Percentiles rank a stretch among this genome's conserved stretches.
Conservation (phyloP, 2,113 vertebrate genomes). For the Cebidichthys violaceus region DNA sequence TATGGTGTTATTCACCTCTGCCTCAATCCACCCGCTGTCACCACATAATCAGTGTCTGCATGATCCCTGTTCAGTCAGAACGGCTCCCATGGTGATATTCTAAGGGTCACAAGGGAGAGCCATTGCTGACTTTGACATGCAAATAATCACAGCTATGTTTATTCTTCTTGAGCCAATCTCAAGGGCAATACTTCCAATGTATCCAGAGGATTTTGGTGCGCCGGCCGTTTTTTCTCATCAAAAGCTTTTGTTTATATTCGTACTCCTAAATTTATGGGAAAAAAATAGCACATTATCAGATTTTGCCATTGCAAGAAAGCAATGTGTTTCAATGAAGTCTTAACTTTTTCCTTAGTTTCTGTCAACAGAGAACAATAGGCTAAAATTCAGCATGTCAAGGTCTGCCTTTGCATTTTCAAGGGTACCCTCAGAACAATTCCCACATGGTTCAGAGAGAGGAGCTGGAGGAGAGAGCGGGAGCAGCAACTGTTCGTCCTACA, state of each 20-base stretch:
- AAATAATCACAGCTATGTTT: not conserved
- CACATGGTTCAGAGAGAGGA: slow-evolving; percentile 23
- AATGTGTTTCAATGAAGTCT: not conserved
- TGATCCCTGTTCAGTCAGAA: slow-evolving; percentile 3
- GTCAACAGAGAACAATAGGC: slow-evolving; percentile 2
- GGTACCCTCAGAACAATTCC: slow-evolving; percentile 28
- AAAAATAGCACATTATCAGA: not conserved
- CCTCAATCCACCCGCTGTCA: slow-evolving; percentile 9
- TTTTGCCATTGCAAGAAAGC: not conserved
- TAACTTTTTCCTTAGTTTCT: slow-evolving; percentile 7
- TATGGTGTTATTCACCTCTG: slow-evolving; percentile 16
- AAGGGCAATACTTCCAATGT: not conserved
- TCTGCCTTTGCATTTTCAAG: slow-evolving; percentile 43
- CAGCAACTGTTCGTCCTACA: slow-evolving; percentile 16
- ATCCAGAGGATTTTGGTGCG: not conserved
- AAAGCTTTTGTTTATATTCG: not conserved
- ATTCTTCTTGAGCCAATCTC: not conserved
- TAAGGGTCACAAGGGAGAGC: slow-evolving; percentile 7
- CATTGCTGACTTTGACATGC: not conserved
- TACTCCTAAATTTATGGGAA: not conserved
- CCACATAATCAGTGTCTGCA: slow-evolving; percentile 3
- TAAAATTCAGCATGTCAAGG: slow-evolving; percentile 31
- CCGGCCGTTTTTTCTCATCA: not conserved
- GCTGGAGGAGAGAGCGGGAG: slow-evolving; percentile 6
- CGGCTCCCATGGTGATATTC: slow-evolving; percentile 14